Conservation (phyloP, 2,888 invertebrate genomes). For the Agapostemon virescens region DNA sequence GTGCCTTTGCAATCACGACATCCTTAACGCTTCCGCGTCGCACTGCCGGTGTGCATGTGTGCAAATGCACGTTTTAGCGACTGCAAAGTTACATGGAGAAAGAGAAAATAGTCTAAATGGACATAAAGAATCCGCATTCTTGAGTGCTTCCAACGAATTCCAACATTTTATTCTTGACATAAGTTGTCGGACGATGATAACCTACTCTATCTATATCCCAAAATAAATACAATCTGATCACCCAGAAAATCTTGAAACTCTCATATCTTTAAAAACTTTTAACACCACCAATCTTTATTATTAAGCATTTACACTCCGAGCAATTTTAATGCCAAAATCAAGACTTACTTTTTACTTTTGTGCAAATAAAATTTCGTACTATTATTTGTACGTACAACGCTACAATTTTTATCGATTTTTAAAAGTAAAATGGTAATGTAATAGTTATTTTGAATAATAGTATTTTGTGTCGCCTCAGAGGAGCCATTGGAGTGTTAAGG, state of each 20-base stretch:
- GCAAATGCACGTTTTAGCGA: background rate
- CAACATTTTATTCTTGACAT: background rate
- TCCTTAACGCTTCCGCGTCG: constrained; percentile 5
- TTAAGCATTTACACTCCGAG: too few relatives aligned
- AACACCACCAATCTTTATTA: too few relatives aligned
- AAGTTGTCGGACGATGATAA: background rate
- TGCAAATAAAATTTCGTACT: too few relatives aligned
- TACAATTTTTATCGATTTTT: too few relatives aligned
- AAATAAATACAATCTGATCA: background rate
- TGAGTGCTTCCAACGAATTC: background rate
- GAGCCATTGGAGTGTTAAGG: too few relatives aligned
- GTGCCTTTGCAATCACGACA: constrained; percentile 1
- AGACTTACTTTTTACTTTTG: too few relatives aligned
- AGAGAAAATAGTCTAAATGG: background rate
- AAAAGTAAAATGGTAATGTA: too few relatives aligned
- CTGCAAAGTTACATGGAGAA: background rate
- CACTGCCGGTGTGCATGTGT: background rate
- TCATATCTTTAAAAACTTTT: too few relatives aligned
- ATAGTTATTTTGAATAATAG: too few relatives aligned
- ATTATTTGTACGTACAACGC: too few relatives aligned
- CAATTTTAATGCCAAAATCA: too few relatives aligned
- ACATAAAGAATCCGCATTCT: background rate
- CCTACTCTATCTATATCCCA: background rate
- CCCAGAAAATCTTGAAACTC: background rate
- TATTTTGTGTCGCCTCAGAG: too few relatives aligned